Evolutionary conservation across 2,888 invertebrate species (phyloP).

Genomic region (Suillia variegata): DNA sequence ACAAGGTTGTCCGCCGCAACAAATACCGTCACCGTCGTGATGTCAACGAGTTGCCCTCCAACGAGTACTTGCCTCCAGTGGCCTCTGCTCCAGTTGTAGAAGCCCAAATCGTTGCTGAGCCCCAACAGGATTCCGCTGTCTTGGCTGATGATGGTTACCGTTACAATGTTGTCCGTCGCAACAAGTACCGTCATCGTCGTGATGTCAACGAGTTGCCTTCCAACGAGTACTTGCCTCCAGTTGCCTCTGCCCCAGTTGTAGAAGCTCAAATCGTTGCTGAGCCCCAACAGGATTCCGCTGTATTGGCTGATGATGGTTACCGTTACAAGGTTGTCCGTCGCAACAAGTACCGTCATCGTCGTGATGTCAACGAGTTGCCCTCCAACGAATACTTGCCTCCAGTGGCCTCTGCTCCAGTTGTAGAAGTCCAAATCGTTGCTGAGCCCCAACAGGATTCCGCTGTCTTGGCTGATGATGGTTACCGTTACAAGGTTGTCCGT

Average conservation of each 20-base stretch:
- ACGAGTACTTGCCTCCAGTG: constrained; percentile 30
- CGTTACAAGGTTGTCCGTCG: constrained; percentile 42
- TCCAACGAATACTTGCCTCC: constrained; percentile 29
- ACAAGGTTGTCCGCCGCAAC: constrained; percentile 46
- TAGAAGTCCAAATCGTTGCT: neutral
- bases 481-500: constrained; percentile 48
- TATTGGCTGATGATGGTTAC: constrained; percentile 38
- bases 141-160: constrained; percentile 27
- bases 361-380: constrained; percentile 36
- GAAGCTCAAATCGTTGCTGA: constrained; percentile 6
- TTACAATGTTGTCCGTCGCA: constrained; percentile 29
- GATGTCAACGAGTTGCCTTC: constrained; percentile 36
- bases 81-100: constrained; percentile 28
- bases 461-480: constrained; percentile 42
- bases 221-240: constrained; percentile 29
- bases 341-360: constrained; percentile 38
- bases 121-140: constrained; percentile 22
- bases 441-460: constrained; percentile 36
- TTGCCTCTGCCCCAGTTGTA: constrained; percentile 27
- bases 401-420: constrained; percentile 10
- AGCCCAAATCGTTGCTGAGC: constrained; percentile 3
- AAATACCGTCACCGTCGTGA: constrained; percentile 46
- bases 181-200: constrained; percentile 39
- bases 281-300: constrained; percentile 25
- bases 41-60: constrained; percentile 29